phyloP scores from a whole-genome alignment of 2,113 vertebrate species.

The Pandion haliaetus region DNA sequence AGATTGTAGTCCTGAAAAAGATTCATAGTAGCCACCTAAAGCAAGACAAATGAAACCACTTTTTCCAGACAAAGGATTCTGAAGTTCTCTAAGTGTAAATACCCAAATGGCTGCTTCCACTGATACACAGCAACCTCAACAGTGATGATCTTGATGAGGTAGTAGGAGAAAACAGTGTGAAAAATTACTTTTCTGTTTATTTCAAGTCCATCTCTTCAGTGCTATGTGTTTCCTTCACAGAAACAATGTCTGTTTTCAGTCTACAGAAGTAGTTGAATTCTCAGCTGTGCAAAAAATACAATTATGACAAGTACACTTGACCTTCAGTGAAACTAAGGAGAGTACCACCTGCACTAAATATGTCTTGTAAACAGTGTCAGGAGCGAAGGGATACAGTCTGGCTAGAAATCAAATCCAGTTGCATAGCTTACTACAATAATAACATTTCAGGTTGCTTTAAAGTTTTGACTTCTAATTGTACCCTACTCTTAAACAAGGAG shows the following conservation, averaged over 20 bases:
- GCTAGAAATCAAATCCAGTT: constrained; percentile 29
- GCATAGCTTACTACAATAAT: not conserved
- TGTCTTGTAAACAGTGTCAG: constrained; percentile 30
- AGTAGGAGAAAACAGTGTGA: not conserved
- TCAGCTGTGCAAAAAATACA: constrained; percentile 53
- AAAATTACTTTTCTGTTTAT: not conserved
- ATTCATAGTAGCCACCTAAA: not conserved
- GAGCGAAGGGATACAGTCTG: constrained; percentile 6
- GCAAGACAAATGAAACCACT: not conserved
- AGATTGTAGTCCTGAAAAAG: not conserved
- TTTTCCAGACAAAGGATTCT: not conserved
- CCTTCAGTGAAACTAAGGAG: constrained; percentile 47
- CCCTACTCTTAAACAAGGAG: not conserved
- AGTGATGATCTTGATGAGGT: not conserved
- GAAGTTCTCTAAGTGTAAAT: not conserved
- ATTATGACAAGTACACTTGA: constrained; percentile 61
- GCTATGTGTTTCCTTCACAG: not conserved
- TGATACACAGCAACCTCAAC: not conserved
- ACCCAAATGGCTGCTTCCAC: not conserved
- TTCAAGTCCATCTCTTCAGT: not conserved
- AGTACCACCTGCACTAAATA: constrained; percentile 54
- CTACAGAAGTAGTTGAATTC: constrained; percentile 29
- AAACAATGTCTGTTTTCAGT: constrained; percentile 46
- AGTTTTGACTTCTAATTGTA: constrained; percentile 3
- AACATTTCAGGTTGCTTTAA: not conserved